Percentiles rank a stretch among this genome's conserved stretches.
Conservation (phyloP, 2,113 vertebrate species). For the Callocephalon fimbriatum region DNA sequence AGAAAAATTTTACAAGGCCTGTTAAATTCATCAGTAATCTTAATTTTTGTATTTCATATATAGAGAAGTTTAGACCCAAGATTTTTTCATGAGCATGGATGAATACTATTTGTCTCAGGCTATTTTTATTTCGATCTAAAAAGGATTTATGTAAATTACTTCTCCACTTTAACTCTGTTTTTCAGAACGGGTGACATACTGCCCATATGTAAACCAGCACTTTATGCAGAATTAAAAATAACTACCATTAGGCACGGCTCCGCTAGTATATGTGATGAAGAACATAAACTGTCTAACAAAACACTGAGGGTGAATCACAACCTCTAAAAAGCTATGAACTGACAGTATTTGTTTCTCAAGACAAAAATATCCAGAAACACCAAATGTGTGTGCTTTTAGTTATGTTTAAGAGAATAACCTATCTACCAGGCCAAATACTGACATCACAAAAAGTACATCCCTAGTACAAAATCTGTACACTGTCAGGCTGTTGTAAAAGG, state of each 20-base stretch:
- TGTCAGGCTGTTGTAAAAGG: neutral
- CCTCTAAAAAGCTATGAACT: conserved; percentile 6
- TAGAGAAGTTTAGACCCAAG: neutral
- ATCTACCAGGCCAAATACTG: conserved; percentile 23
- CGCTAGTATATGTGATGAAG: neutral
- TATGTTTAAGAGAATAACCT: conserved; percentile 40
- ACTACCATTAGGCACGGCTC: conserved; percentile 27
- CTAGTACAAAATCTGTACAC: neutral
- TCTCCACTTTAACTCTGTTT: conserved; percentile 1
- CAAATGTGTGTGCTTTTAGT: conserved; percentile 10
- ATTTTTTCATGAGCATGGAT: neutral
- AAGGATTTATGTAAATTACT: conserved; percentile 18
- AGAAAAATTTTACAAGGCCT: conserved; percentile 27
- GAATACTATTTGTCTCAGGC: neutral
- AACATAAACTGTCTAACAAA: conserved; percentile 47
- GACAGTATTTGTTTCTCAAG: conserved; percentile 40
- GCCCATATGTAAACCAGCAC: conserved; percentile 30
- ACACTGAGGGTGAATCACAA: conserved; percentile 35
- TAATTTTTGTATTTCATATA: conserved; percentile 25
- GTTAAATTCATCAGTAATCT: neutral
- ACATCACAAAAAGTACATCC: neutral
- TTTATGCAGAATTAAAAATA: conserved; percentile 60
- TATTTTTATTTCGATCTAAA: neutral
- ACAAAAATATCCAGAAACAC: conserved; percentile 55
- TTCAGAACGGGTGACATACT: conserved; percentile 22